A percentile compares a stretch with the other conserved stretches of the same genome.
These are phyloP conservation scores for Erynnis tages DNA, from an alignment of 2,888 invertebrate genomes.

Conservation along the genomic window DNA sequence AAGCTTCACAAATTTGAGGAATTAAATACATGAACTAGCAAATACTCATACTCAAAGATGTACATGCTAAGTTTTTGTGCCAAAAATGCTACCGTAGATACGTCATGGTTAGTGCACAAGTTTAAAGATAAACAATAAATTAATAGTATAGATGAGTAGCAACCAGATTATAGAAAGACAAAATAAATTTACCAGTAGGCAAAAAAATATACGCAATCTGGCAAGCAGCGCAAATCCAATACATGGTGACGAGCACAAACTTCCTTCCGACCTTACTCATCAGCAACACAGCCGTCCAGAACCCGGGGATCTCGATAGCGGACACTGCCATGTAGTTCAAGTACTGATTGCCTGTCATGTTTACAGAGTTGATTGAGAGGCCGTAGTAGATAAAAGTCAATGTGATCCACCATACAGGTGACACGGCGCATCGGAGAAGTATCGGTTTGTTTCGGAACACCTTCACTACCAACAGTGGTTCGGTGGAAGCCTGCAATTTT, in stretches of 20 bases:
- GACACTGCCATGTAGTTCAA: conserved; percentile 83
- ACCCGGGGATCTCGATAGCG: conserved; percentile 86
- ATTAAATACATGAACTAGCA: too few species aligned
- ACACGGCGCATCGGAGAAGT: conserved; percentile 64
- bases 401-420: conserved; percentile 84
- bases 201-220: conserved; percentile 41
- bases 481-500: conserved; percentile 19
- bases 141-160: too few species aligned
- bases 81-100: too few species aligned
- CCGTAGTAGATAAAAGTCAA: conserved; percentile 86
- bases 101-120: too few species aligned
- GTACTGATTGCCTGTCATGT: conserved; percentile 83
- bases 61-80: too few species aligned
- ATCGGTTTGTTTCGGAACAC: conserved; percentile 67
- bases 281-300: conserved; percentile 80
- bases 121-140: too few species aligned
- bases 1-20: too few species aligned
- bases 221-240: conserved; percentile 72
- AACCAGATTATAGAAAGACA: too few species aligned
- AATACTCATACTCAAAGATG: too few species aligned
- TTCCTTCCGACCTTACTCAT: conserved; percentile 83
- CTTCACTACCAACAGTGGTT: conserved; percentile 40
- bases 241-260: conserved; percentile 78
- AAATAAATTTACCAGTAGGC: conserved; percentile 80
- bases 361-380: conserved; percentile 83